These are phyloP conservation scores for Leptinotarsa texana DNA, from an alignment of 1,140 invertebrate species.

Conservation along the genomic window DNA sequence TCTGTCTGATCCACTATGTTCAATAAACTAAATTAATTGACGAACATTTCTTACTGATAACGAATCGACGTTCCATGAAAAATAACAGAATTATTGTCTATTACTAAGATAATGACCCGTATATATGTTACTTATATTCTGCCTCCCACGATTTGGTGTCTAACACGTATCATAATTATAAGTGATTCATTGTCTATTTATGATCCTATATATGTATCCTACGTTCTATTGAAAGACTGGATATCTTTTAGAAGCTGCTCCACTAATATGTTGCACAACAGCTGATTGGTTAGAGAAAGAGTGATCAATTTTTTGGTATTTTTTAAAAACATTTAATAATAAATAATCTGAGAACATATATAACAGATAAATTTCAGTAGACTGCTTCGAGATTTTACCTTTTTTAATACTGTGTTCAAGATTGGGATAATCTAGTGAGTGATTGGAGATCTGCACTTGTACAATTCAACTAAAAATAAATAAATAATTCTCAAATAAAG, in stretches of 20 bases:
- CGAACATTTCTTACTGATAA: too few species aligned
- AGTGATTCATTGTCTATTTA: not conserved
- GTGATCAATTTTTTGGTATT: not conserved
- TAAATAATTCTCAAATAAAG: too few species aligned
- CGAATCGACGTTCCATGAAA: not conserved
- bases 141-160: not conserved
- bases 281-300: slow-evolving; percentile 6
- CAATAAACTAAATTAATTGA: too few species aligned
- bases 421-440: too few species aligned
- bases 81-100: not conserved
- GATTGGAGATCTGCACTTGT: too few species aligned
- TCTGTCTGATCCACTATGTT: too few species aligned
- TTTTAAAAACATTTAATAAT: slow-evolving; percentile 4
- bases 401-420: not conserved
- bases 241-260: not conserved
- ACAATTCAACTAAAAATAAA: too few species aligned
- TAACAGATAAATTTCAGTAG: not conserved
- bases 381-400: not conserved
- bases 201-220: not conserved
- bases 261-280: slow-evolving; percentile 4
- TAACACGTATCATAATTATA: not conserved
- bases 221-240: not conserved
- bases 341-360: not conserved
- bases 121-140: not conserved
- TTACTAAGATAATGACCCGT: slow-evolving; percentile 8